Conservation (phyloP, 2,888 invertebrate genomes). For the Xestoiulus laeticollis region DNA sequence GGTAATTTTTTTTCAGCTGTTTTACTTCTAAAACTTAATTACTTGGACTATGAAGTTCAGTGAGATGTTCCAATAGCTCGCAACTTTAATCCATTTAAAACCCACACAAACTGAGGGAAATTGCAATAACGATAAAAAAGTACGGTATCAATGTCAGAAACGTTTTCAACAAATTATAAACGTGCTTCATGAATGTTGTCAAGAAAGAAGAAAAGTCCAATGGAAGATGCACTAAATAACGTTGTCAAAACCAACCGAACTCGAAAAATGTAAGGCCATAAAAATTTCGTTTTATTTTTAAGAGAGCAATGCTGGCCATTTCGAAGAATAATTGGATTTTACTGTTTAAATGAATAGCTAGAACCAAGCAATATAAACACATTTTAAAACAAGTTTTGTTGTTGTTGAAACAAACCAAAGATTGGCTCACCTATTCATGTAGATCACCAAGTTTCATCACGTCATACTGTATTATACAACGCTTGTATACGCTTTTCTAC, state of each 20-base stretch:
- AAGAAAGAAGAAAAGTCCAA: background rate
- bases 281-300: background rate
- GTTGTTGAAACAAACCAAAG: background rate
- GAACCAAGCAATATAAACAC: background rate
- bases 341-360: background rate
- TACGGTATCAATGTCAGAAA: background rate
- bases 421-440: background rate
- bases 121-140: conserved; percentile 4
- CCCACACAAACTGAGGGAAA: background rate
- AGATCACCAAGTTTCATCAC: too few relatives aligned
- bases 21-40: background rate
- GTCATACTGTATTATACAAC: too few relatives aligned
- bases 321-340: background rate
- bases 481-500: too few relatives aligned
- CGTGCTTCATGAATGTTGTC: background rate
- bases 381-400: background rate
- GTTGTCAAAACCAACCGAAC: background rate
- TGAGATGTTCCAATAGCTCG: background rate
- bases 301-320: background rate
- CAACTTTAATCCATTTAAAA: background rate
- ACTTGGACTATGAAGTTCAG: background rate
- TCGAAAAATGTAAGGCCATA: background rate
- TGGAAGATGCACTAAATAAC: background rate
- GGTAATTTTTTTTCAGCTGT: background rate
- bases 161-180: conserved; percentile 31